A percentile compares a stretch with the other conserved stretches of the same genome.
These are phyloP conservation scores for Phrynocephalus guinanensis DNA, from an alignment of 2,797 vertebrate genomes.

Conservation along the genomic window DNA sequence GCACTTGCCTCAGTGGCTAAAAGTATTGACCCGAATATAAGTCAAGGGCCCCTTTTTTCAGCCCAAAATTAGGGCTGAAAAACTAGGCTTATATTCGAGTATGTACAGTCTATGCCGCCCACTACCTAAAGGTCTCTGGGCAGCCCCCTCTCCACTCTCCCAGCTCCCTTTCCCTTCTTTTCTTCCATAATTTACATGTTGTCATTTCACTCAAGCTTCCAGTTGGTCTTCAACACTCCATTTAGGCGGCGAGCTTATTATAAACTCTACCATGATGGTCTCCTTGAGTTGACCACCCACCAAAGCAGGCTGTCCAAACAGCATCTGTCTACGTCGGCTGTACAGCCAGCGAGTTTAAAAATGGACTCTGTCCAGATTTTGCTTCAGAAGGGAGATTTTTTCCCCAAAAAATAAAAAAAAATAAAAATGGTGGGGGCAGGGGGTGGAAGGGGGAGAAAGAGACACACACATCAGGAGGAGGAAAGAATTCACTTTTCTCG, in stretches of 20 bases:
- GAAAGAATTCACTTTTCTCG: conserved; percentile 39
- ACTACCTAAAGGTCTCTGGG: neutral
- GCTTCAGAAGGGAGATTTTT: neutral
- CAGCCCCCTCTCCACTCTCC: neutral
- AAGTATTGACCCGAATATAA: too few species aligned
- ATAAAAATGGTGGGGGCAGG: neutral
- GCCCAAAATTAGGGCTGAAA: too few species aligned
- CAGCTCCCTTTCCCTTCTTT: conserved; percentile 27
- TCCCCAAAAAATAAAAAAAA: neutral
- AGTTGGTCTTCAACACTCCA: conserved; percentile 94
- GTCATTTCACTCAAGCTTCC: conserved; percentile 95
- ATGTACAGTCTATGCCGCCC: too few species aligned
- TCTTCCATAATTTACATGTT: conserved; percentile 81
- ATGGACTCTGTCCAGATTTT: conserved; percentile 75
- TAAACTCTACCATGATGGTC: conserved; percentile 83
- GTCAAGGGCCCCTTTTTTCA: too few species aligned
- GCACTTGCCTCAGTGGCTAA: too few species aligned
- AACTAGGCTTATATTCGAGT: too few species aligned
- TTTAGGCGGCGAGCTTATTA: conserved; percentile 86
- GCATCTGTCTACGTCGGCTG: conserved; percentile 82
- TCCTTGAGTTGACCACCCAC: conserved; percentile 90
- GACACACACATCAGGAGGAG: conserved; percentile 19
- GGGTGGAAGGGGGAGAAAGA: conserved; percentile 20
- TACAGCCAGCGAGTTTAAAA: conserved; percentile 71
- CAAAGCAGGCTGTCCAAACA: conserved; percentile 87